Evolutionary conservation across 2,797 vertebrate genomes (phyloP), one percentile per base, ranked within the genome.

Genomic region (Sebastes minor): DNA sequence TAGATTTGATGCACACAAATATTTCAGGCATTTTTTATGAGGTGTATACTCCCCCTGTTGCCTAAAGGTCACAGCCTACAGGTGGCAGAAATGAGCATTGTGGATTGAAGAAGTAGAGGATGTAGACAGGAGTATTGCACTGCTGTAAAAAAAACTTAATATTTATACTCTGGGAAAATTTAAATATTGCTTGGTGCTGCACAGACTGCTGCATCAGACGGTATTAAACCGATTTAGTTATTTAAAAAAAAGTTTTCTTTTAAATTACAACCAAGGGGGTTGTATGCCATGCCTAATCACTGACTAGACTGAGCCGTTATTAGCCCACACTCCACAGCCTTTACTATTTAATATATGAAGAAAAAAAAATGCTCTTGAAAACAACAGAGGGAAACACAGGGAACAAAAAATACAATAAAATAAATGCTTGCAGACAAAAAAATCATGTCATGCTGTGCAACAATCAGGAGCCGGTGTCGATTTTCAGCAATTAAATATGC

Each of bases 391-490:
- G 33, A 74, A 78, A 75, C 27, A 79, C 20, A 1, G 55, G 16
- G 18, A 33, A n/a, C 25, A 55, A 65, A 65, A 72, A 91, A 52
- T 52, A 89, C 42, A 85, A 90, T 76, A 82, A 89, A 86, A 86
- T 57, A 75, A 85, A 86, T 66, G 63, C 63, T 72, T 38, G 60
- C 30, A 81, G 59, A 82, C 57, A 65, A 74, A 73, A 52, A 78
- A 76, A 86, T 32, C 27, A 73, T 92, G 93, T 81, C 91, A 89
- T 61, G 88, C 90, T 90, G 88, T 83, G 89, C 82, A 80, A 87
- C 90, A 92, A 91, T 92, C 92, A 92, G 76, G 62, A 69, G 78
- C 68, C 70, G 5, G 68, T 81, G 86, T 89, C 66, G 68, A 89
- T 84, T 92, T 86, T 69, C 12, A 70, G 66, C 73, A 85, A 90